Evolutionary conservation across 2,888 invertebrate genomes (phyloP), one percentile per base, ranked within the genome.

Genomic region (Cataglyphis cursor): DNA sequence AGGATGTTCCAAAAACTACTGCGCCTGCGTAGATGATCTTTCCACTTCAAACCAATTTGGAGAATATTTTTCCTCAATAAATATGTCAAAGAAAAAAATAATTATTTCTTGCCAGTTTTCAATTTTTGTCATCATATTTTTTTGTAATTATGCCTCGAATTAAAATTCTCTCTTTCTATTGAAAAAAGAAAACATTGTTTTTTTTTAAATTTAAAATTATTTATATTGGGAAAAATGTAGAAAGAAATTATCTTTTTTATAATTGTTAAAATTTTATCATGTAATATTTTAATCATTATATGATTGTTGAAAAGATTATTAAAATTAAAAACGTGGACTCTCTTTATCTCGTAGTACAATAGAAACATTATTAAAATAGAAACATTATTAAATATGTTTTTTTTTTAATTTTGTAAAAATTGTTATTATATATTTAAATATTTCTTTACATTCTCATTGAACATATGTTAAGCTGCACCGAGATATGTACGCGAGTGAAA

Each of bases 191-290:
- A 51, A 0, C 8, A n/a, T 41, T 28, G 3, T 18, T 28, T 28
- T 24, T 73, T 61, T 6, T 28, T n/a, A 59, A 59, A 24, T 59
- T 73, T 59, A 28, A 10, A 59, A 28, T 59, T 12, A 61, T 57
- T 18, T 24, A 24, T 18, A 24, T 72, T 38, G 18, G 10, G 3
- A 35, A 2, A 8, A 70, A 35, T 4, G 18, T 4, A 12, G 18
- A 41, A 1, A 35, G 3, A 28, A 54, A 24, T 35, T 18, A 18
- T 2, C 3, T 21, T n/a, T 31, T 72, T 54, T 24, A 72, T 54
- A 6, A 35, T n/a, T 72, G 10, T 5, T 5, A 57, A 2, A 51
- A 51, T 57, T 24, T 21, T 57, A n/a, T 41, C 59, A n/a, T 15
- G 5, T 61, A 28, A 73, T 59, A 24, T 28, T 41, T 12, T 18